A percentile compares a stretch with the other conserved stretches of the same genome.
These are phyloP conservation scores for Noctilio leporinus DNA, from an alignment of 2,113 vertebrate genomes.

Conservation along the genomic window DNA sequence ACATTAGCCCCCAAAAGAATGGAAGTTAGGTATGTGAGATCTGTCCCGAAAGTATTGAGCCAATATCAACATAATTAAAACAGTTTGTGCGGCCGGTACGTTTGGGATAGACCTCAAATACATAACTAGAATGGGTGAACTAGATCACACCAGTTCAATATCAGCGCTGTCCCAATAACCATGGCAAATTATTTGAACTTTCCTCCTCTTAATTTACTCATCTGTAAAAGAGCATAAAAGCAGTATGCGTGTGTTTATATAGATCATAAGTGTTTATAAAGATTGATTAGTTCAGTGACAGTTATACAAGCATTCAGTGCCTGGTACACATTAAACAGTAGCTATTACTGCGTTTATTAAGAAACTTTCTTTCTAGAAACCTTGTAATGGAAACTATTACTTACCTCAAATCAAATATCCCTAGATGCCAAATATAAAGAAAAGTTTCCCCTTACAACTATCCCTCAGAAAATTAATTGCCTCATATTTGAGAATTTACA, in stretches of 20 bases:
- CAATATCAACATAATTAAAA: no score
- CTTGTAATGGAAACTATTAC: not conserved
- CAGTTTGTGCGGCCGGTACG: no score
- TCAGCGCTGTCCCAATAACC: not conserved
- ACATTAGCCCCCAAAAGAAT: not conserved
- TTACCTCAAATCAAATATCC: not conserved
- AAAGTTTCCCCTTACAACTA: not conserved
- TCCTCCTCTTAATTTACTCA: not conserved
- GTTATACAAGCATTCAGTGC: not conserved
- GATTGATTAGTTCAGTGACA: not conserved
- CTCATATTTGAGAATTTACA: not conserved
- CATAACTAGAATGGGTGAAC: not conserved
- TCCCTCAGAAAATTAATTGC: not conserved
- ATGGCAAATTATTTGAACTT: not conserved
- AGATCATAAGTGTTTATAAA: not conserved
- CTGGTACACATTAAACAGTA: not conserved
- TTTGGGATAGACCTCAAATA: no score
- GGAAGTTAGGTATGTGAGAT: not conserved
- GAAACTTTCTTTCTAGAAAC: not conserved
- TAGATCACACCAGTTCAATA: not conserved
- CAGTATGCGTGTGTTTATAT: not conserved
- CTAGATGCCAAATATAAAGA: not conserved
- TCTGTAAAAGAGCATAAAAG: not conserved
- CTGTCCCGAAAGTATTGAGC: no score
- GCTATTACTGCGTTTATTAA: not conserved